Base-by-base conservation (phyloP, 2,113 vertebrate genomes). In the Meleagris gallopavo region DNA sequence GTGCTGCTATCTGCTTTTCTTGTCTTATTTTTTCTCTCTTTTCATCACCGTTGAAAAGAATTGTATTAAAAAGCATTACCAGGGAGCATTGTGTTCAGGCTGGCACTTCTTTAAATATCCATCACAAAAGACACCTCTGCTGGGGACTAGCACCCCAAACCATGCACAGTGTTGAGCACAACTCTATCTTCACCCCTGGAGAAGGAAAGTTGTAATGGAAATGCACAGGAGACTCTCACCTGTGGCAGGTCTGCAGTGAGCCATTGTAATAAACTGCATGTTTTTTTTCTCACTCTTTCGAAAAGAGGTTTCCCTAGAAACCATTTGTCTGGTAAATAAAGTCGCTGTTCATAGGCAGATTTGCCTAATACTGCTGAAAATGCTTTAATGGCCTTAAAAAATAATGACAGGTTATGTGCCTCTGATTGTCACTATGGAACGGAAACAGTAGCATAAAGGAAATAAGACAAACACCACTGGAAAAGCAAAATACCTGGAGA, bases 281-380 rank as follows among this genome's bases (percentile, higher is more conserved):
- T 30, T 83, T 89, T 55, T 22, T 55, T 73, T 69, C 54, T 88
- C 54, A 88, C 46, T 90, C 50, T 74, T 94, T 91, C 77, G 61
- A 89, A 64, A 27, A 80, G 46, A 75, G 21, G 67, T 97, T 97
- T 97, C 94, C 95, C 71, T 94, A 95, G 95, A 95, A 97, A 96
- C 92, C 73, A 72, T 76, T 96, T 86, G 93, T 57, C 83, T 89
- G 72, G 50, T 89, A 95, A 94, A 93, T 96, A 91, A 93, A 91
- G 64, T 82, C 83, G 73, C 58, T 81, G 69, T 86, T 93, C 9
- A 1, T 78, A 76, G 54, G n/a, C 74, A 80, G 69, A 75, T 88
- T 92, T 90, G 60, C 50, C 76, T 88, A 83, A 72, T 70, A 83
- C 65, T 93, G 72, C 69, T 94, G 79, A 64, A 94, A 97, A 67